Conservation (phyloP, 2,797 vertebrate species). For the Steatocranus sp. region DNA sequence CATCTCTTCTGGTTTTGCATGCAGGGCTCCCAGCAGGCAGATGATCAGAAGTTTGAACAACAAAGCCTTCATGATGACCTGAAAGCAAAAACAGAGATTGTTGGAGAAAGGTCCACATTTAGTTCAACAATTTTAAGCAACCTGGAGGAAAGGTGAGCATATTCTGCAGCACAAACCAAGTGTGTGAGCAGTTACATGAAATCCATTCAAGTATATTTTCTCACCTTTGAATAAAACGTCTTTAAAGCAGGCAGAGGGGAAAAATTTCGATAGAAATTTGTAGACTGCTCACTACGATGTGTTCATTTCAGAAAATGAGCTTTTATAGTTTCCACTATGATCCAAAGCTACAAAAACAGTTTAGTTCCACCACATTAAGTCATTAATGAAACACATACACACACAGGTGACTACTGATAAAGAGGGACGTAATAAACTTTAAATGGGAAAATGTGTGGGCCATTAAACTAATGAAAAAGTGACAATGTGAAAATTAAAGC, state of each 20-base stretch:
- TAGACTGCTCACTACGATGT: background rate
- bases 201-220: background rate
- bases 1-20: constrained; percentile 5
- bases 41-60: constrained; percentile 13
- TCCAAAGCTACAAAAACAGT: constrained; percentile 31
- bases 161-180: background rate
- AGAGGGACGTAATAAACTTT: background rate
- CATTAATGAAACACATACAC: constrained; percentile 26
- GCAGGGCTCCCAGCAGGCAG: constrained; percentile 13
- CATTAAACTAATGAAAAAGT: constrained; percentile 33
- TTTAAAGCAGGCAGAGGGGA: background rate
- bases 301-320: background rate
- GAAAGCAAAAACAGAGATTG: background rate
- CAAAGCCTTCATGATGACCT: constrained; percentile 40
- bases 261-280: background rate
- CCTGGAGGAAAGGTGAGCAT: background rate
- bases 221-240: constrained; percentile 2
- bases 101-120: background rate
- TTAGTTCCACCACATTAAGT: constrained; percentile 59
- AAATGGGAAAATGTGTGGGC: background rate
- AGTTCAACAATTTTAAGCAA: background rate
- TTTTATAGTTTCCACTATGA: constrained; percentile 18
- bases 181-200: background rate
- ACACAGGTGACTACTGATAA: constrained; percentile 45
- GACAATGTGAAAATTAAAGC: background rate